phyloP scores from a whole-genome alignment of 2,797 vertebrate genomes.

The Coranthus polyacanthus region DNA sequence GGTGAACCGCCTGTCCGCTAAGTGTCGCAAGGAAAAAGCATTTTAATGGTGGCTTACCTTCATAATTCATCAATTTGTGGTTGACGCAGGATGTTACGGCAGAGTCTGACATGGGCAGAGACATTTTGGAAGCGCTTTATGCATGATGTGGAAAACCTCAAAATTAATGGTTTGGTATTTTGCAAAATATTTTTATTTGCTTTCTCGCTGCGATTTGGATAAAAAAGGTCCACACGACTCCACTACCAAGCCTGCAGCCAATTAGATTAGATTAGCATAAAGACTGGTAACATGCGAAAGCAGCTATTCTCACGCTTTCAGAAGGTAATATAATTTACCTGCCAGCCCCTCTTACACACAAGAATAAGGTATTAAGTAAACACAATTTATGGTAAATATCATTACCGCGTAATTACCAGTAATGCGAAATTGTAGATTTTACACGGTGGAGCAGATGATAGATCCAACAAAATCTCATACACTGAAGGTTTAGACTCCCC shows the following conservation, averaged over 20 bases:
- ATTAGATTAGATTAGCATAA: background rate
- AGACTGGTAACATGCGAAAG: background rate
- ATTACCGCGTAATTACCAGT: too few relatives aligned
- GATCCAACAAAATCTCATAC: too few relatives aligned
- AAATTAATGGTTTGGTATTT: background rate
- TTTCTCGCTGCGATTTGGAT: too few relatives aligned
- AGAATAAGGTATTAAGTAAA: too few relatives aligned
- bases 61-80: conserved; percentile 12
- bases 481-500: too few relatives aligned
- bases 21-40: background rate
- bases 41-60: conserved; percentile 16
- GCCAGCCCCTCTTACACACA: too few relatives aligned
- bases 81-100: conserved; percentile 10
- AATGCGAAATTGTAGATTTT: too few relatives aligned
- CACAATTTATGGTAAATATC: too few relatives aligned
- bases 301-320: too few relatives aligned
- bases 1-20: background rate
- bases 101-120: background rate
- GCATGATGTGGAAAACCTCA: conserved; percentile 4
- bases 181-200: too few relatives aligned
- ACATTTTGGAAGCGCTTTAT: conserved; percentile 1
- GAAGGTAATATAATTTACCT: too few relatives aligned
- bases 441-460: too few relatives aligned
- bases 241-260: background rate
- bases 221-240: background rate